These are phyloP conservation scores for Paedocypris sp. DNA, from an alignment of 2,113 vertebrate species.

Conservation along the genomic window DNA sequence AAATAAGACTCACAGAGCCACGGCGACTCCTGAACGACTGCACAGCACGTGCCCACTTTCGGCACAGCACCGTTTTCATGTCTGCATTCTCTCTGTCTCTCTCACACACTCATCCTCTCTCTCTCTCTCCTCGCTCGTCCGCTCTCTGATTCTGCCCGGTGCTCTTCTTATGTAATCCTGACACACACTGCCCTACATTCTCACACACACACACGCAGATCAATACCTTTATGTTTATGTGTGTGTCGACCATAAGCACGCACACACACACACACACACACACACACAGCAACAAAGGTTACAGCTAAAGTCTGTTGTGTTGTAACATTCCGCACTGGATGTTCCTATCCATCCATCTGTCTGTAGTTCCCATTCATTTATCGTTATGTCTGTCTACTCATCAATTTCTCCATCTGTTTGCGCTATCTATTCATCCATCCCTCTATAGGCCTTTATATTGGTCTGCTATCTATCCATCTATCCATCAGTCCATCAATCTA, in stretches of 20 bases:
- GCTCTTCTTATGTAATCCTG: constrained; percentile 63
- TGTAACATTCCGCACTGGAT: constrained; percentile 22
- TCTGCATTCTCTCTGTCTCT: constrained; percentile 19
- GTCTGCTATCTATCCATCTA: too few relatives aligned
- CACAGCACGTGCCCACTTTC: constrained; percentile 63
- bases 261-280: not conserved
- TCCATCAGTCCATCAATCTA: too few relatives aligned
- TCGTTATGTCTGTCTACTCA: too few relatives aligned
- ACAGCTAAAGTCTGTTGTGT: too few relatives aligned
- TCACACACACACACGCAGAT: constrained; percentile 17
- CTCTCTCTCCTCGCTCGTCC: not conserved
- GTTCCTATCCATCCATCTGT: too few relatives aligned
- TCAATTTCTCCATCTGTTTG: too few relatives aligned
- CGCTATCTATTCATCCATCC: too few relatives aligned
- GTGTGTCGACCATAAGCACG: not conserved
- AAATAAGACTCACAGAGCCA: constrained; percentile 63
- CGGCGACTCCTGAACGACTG: constrained; percentile 65
- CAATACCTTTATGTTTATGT: constrained; percentile 1
- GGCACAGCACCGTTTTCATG: constrained; percentile 68
- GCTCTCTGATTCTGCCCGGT: not conserved
- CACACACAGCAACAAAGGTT: not conserved
- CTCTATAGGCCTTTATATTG: too few relatives aligned
- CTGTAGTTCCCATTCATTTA: too few relatives aligned
- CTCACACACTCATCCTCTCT: not conserved
- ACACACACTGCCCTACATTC: constrained; percentile 75